Percentiles rank a stretch among this genome's conserved stretches.
Conservation (phyloP, 2,797 vertebrate genomes). For the Mionectes olivaceus region DNA sequence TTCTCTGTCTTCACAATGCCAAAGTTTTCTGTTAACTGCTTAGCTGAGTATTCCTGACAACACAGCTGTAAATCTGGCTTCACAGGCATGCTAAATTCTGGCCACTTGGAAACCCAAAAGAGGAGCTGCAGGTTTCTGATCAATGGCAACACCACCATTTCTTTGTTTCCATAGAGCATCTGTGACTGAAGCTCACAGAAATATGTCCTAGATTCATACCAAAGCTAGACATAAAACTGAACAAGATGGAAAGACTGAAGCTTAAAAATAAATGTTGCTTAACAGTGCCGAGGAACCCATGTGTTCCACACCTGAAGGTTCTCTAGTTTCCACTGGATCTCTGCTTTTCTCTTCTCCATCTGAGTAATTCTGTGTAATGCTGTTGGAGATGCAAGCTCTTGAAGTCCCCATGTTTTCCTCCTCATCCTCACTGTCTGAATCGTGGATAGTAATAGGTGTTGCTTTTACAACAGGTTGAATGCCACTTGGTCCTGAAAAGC, state of each 20-base stretch:
- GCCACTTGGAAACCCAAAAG: neutral
- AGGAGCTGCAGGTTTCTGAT: neutral
- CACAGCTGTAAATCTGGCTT: neutral
- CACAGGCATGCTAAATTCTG: neutral
- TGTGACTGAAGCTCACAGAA: neutral
- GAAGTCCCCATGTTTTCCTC: slow-evolving; percentile 81
- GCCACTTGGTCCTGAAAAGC: slow-evolving; percentile 90
- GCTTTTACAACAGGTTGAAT: slow-evolving; percentile 84
- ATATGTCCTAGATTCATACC: neutral
- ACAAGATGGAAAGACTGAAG: neutral
- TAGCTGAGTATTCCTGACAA: neutral
- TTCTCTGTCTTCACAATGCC: neutral
- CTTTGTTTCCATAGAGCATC: neutral
- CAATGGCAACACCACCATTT: neutral
- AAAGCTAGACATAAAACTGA: neutral
- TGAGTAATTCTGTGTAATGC: slow-evolving; percentile 76
- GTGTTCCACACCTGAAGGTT: slow-evolving; percentile 71
- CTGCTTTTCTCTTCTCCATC: slow-evolving; percentile 81
- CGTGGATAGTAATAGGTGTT: slow-evolving; percentile 87
- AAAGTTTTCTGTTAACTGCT: neutral
- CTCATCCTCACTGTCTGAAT: slow-evolving; percentile 97
- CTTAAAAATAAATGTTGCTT: neutral
- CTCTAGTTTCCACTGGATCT: slow-evolving; percentile 67
- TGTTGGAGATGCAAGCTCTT: slow-evolving; percentile 76
- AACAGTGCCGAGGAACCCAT: neutral